Evolutionary conservation across 30 jellyfish, hydroid and myxozoan genomes (phyloP).

Genomic region (Catostylus mosaicus): DNA sequence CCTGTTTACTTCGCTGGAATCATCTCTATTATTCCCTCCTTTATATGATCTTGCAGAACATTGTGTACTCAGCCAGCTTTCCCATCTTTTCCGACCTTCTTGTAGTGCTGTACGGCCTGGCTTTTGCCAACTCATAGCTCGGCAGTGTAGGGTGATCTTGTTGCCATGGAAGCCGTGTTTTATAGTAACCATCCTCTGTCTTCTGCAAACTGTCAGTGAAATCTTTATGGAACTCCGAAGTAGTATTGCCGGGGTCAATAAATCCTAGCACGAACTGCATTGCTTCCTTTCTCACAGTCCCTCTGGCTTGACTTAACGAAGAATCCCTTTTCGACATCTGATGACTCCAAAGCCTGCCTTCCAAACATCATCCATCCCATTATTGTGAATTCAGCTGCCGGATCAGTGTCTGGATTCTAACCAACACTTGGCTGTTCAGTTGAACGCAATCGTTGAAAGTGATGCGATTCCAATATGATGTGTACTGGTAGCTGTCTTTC

Average conservation of each 20-base stretch:
- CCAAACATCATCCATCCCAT: slow-evolving; percentile 74
- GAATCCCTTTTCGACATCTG: slow-evolving; percentile 38
- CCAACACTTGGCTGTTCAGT: slow-evolving; percentile 68
- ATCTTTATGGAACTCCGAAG: slow-evolving; percentile 14
- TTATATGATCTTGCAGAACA: slow-evolving; percentile 40
- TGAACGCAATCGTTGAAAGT: slow-evolving; percentile 24
- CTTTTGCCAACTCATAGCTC: slow-evolving; percentile 36
- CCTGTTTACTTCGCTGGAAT: slow-evolving; percentile 37
- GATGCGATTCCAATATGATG: slow-evolving; percentile 16
- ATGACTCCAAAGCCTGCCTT: slow-evolving; percentile 10
- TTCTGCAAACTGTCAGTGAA: background rate
- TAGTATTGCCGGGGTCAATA: background rate
- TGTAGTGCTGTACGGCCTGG: slow-evolving; percentile 45
- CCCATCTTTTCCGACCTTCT: slow-evolving; percentile 32
- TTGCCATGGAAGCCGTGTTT: slow-evolving; percentile 30
- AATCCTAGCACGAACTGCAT: slow-evolving; percentile 4
- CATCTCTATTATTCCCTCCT: slow-evolving; percentile 48
- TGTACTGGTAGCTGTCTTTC: slow-evolving; percentile 70
- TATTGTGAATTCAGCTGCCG: slow-evolving; percentile 74
- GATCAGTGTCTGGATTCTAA: slow-evolving; percentile 64
- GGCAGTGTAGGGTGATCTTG: slow-evolving; percentile 14
- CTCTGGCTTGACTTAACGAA: slow-evolving; percentile 39
- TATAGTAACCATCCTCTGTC: slow-evolving; percentile 19
- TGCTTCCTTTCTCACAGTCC: slow-evolving; percentile 55
- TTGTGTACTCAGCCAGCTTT: slow-evolving; percentile 11